A percentile compares a stretch with the other conserved stretches of the same genome.
phyloP scores from a whole-genome alignment of 1,140 invertebrate species.

The Physella acuta region DNA sequence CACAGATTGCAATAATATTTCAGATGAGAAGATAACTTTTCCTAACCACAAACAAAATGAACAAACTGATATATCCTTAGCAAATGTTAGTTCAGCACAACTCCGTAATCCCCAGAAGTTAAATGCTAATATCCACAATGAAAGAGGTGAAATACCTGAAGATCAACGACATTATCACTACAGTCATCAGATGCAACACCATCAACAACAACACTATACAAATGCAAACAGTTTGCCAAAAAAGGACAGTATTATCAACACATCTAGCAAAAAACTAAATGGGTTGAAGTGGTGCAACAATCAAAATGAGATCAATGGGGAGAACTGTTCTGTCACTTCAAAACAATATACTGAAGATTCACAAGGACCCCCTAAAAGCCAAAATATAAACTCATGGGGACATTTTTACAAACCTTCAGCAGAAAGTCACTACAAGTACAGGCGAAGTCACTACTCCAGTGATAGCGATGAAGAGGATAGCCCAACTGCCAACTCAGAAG shows the following conservation, averaged over 20 bases:
- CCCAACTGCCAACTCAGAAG: too few relatives aligned
- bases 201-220: conserved; percentile 4
- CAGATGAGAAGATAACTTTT: too few relatives aligned
- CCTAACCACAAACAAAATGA: too few relatives aligned
- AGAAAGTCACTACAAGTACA: conserved; percentile 48
- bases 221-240: background rate
- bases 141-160: background rate
- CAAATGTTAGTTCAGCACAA: too few relatives aligned
- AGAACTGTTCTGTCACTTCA: too few relatives aligned
- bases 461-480: conserved; percentile 48
- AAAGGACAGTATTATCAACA: background rate
- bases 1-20: too few relatives aligned
- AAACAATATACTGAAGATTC: too few relatives aligned
- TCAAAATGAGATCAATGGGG: conserved; percentile 9
- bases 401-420: conserved; percentile 43
- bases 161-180: background rate
- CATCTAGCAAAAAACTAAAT: background rate
- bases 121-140: background rate
- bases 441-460: conserved; percentile 51
- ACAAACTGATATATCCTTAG: too few relatives aligned
- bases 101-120: background rate
- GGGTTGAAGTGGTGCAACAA: background rate
- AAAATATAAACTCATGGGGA: conserved; percentile 45
- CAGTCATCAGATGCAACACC: background rate
- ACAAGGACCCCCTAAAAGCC: too few relatives aligned